Percentiles rank a stretch among this genome's conserved stretches.
These are phyloP conservation scores for Meteorus sp. DNA, from an alignment of 1,140 invertebrate genomes.

Conservation along the genomic window DNA sequence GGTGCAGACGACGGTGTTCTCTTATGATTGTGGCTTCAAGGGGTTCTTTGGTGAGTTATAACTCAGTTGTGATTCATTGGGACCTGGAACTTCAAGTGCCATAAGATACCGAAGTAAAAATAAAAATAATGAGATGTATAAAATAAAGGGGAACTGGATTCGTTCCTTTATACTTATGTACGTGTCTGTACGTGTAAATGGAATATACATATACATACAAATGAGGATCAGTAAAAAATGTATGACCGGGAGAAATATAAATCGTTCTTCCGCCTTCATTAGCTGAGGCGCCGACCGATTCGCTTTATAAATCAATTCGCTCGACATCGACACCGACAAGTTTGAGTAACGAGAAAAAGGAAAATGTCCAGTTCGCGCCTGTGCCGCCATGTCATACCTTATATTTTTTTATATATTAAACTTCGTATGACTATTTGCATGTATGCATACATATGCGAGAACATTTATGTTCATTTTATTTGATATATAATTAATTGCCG, in stretches of 20 bases:
- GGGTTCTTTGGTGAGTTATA: slow-evolving; percentile 4
- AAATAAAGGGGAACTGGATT: too few relatives aligned
- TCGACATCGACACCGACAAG: slow-evolving; percentile 21
- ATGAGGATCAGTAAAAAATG: slow-evolving; percentile 14
- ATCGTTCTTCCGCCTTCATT: slow-evolving; percentile 28
- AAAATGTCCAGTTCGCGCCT: slow-evolving; percentile 7
- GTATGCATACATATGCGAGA: background rate
- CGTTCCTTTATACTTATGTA: too few relatives aligned
- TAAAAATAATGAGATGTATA: background rate
- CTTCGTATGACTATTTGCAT: slow-evolving; percentile 3
- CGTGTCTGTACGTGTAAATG: too few relatives aligned
- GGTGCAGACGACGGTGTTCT: background rate
- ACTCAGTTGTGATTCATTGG: slow-evolving; percentile 12
- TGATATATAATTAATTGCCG: slow-evolving; percentile 6
- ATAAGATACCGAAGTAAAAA: background rate
- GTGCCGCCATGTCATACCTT: background rate
- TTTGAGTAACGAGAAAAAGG: slow-evolving; percentile 21
- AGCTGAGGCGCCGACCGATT: slow-evolving; percentile 17
- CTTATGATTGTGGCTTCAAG: background rate
- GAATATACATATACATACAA: too few relatives aligned
- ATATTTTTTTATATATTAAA: background rate
- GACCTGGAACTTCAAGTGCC: background rate
- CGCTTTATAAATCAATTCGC: slow-evolving; percentile 20
- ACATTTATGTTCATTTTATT: background rate
- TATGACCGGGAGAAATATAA: slow-evolving; percentile 24